Evolutionary conservation across 2,113 vertebrate genomes (phyloP), one percentile per base, ranked within the genome.

Genomic region (Chionis minor): DNA sequence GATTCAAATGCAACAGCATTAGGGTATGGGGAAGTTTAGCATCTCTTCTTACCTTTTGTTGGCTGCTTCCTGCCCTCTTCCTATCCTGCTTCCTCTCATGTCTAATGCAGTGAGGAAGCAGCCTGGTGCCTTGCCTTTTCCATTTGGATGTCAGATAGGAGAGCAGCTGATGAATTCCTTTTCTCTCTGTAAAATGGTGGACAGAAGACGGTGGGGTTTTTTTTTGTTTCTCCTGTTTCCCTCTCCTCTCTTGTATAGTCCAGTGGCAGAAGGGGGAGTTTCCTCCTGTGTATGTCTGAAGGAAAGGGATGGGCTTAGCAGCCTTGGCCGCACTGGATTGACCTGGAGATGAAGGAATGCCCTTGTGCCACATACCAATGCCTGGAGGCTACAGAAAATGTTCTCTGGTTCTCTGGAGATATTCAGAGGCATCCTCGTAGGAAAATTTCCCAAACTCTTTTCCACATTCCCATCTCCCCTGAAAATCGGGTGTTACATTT

Each of bases 1-100:
- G 59, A 61, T 94, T 89, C 58, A 75, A 87, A 87, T 82, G 74
- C 62, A 72, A 59, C 59, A 74, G 86, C 58, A n/a, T 88, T 81
- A 94, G 55, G 70, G 54, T 14, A 20, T 38, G 61, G 80, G 33
- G 35, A 91, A 80, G 66, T 87, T 92, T 92, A 92, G 54, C 77
- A 77, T 94, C 83, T 94, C 73, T 67, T 94, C 92, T 95, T 97
- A 92, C 92, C 91, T 97, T 96, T 75, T 51, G 27, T 65, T 94
- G 89, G 35, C 81, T 88, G 81, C 78, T 95, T 92, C 70, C 81
- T 86, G 91, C 56, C 61, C 45, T 93, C 72, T 93, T 97, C 61
- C 91, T 94, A 2, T 91, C 45, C 71, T 93, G 70, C 78, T 77
- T 95, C 75, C 67, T 90, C 45, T 87, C 28, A 30, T 0, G 10